phyloP scores from a whole-genome alignment of 2,888 invertebrate genomes.

The Agriotes lineatus region DNA sequence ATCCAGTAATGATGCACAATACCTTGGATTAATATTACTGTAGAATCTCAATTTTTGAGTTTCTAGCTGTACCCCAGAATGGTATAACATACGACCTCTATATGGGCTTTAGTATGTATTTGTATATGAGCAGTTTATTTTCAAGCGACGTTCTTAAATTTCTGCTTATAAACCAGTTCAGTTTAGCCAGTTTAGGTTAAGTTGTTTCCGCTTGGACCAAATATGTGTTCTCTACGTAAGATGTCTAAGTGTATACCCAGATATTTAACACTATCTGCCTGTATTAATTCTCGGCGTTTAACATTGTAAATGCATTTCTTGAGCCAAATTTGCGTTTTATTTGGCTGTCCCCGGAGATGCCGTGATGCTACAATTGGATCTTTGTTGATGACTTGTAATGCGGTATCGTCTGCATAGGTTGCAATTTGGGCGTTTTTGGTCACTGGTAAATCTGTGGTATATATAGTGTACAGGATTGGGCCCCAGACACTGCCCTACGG shows the following conservation, averaged over 20 bases:
- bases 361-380: background rate
- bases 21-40: too few relatives aligned
- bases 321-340: background rate
- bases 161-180: too few relatives aligned
- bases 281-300: background rate
- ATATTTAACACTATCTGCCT: background rate
- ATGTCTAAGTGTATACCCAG: background rate
- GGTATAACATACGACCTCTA: background rate
- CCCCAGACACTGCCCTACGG: background rate
- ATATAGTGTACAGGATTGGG: background rate
- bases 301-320: background rate
- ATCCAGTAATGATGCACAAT: too few relatives aligned
- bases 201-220: too few relatives aligned
- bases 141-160: too few relatives aligned
- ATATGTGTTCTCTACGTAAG: too few relatives aligned
- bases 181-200: too few relatives aligned
- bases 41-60: too few relatives aligned
- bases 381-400: background rate
- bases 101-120: slow-evolving; percentile 8
- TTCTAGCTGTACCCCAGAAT: background rate
- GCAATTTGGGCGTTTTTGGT: background rate
- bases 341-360: background rate
- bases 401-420: background rate
- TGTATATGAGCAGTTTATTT: background rate
- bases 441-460: background rate